phyloP scores from a whole-genome alignment of 35 echinoderm and acorn worm species.

The Apostichopus californicus region DNA sequence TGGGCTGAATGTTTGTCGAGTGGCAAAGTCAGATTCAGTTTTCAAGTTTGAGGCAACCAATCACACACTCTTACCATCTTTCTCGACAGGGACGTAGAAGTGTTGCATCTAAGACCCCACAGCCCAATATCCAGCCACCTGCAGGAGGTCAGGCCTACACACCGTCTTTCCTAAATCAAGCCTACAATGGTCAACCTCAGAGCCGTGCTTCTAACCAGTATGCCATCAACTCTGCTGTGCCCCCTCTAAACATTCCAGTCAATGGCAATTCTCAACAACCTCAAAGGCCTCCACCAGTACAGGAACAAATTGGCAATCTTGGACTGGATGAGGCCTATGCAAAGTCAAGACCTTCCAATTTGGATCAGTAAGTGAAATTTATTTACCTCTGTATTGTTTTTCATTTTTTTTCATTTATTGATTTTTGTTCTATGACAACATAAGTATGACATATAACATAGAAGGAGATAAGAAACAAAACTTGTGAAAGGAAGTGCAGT shows the following conservation, averaged over 20 bases:
- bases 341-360: conserved; percentile 46
- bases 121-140: conserved; percentile 31
- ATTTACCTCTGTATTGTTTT: background rate
- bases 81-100: conserved; percentile 3
- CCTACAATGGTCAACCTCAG: conserved; percentile 44
- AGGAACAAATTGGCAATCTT: conserved; percentile 50
- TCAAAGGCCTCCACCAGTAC: conserved; percentile 37
- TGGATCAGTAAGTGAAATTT: conserved; percentile 26
- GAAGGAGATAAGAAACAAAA: too few relatives aligned
- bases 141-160: conserved; percentile 43
- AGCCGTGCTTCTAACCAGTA: conserved; percentile 34
- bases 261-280: conserved; percentile 41
- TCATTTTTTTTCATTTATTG: too few relatives aligned
- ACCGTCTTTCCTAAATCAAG: conserved; percentile 78
- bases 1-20: too few relatives aligned
- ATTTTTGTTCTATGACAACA: too few relatives aligned
- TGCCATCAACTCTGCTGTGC: conserved; percentile 55
- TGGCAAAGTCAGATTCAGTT: too few relatives aligned
- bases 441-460: too few relatives aligned
- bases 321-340: conserved; percentile 74
- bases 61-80: too few relatives aligned
- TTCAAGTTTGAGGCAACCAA: too few relatives aligned
- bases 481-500: too few relatives aligned
- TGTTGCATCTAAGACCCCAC: conserved; percentile 10
- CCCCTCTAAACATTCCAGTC: conserved; percentile 23